These are phyloP conservation scores for Chinchilla lanigera DNA, from an alignment of 2,113 vertebrate genomes.

Conservation along the genomic window DNA sequence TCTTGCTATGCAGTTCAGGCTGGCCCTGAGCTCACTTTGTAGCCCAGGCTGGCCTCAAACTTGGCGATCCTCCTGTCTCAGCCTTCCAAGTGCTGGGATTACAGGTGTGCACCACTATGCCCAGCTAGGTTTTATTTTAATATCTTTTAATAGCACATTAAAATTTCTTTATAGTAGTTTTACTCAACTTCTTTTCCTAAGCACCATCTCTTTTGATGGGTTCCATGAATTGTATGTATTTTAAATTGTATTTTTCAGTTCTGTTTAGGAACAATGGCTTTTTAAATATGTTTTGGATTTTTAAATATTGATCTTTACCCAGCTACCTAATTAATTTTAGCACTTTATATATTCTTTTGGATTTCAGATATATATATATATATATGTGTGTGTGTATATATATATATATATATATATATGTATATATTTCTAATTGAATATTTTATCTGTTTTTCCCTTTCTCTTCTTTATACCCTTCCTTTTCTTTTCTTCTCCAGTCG, in stretches of 20 bases:
- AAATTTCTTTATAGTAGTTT: not conserved
- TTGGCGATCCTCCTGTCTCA: no score
- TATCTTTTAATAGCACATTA: conserved; percentile 7
- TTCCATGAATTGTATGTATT: not conserved
- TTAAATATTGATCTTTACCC: not conserved
- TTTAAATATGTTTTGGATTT: not conserved
- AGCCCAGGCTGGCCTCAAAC: no score
- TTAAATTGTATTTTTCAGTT: conserved; percentile 38
- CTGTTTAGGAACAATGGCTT: conserved; percentile 19
- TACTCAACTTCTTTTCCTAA: not conserved
- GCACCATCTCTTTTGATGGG: not conserved
- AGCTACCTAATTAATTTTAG: conserved; percentile 30
- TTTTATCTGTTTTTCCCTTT: not conserved
- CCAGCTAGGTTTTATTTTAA: not conserved
- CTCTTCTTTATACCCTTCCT: not conserved
- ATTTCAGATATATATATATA: conserved; percentile 22
- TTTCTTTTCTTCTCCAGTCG: not conserved
- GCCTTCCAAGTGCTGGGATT: no score
- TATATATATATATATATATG: not conserved
- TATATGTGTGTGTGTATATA: not conserved
- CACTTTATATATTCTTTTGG: conserved; percentile 20
- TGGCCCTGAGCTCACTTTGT: no score
- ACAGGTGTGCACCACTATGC: no score
- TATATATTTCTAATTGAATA: not conserved
- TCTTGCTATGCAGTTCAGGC: no score